Percentiles rank a stretch among this genome's conserved stretches.
Conservation (phyloP, 2,888 invertebrate species). For the Mechanitis messenoides region DNA sequence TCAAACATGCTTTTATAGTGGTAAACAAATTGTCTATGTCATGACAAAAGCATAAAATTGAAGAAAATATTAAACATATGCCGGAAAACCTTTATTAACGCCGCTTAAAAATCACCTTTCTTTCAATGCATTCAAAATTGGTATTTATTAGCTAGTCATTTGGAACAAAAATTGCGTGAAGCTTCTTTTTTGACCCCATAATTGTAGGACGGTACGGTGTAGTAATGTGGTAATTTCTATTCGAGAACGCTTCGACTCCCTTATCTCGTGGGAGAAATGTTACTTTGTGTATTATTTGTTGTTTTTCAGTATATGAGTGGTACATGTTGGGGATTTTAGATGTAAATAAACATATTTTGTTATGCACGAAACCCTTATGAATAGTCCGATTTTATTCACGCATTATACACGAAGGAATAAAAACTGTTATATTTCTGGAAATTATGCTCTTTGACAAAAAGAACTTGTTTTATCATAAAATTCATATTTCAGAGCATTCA, state of each 20-base stretch:
- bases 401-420: not conserved
- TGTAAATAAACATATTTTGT: slow-evolving; percentile 22
- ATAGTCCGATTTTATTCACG: not conserved
- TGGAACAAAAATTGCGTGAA: slow-evolving; percentile 13
- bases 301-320: slow-evolving; percentile 26
- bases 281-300: slow-evolving; percentile 29
- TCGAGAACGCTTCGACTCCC: slow-evolving; percentile 19
- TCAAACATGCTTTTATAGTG: not conserved
- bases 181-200: slow-evolving; percentile 12
- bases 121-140: not conserved
- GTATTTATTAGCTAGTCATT: not conserved
- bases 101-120: slow-evolving; percentile 10
- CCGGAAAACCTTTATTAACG: slow-evolving; percentile 22
- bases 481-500: not conserved
- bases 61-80: slow-evolving; percentile 16
- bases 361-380: slow-evolving; percentile 1
- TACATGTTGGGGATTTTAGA: slow-evolving; percentile 23
- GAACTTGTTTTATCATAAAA: not conserved
- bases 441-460: not conserved
- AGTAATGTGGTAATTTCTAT: slow-evolving; percentile 26
- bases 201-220: slow-evolving; percentile 23
- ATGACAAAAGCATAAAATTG: slow-evolving; percentile 5
- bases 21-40: not conserved
- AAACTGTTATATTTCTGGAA: slow-evolving; percentile 2
- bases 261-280: slow-evolving; percentile 23